These are phyloP conservation scores for Pseudois nayaur DNA, from an alignment of 2,113 vertebrate genomes.

Conservation along the genomic window DNA sequence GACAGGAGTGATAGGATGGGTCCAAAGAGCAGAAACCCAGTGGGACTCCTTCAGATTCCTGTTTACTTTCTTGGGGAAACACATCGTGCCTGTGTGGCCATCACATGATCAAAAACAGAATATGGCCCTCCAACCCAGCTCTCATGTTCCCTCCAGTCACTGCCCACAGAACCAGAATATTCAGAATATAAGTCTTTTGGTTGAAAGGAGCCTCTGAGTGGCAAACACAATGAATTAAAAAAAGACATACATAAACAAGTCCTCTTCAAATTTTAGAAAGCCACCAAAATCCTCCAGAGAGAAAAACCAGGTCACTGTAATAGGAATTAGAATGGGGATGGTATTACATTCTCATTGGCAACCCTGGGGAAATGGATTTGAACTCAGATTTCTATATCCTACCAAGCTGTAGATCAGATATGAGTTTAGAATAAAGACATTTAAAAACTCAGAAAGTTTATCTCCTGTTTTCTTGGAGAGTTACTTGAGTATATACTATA, in stretches of 20 bases:
- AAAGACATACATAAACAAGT: neutral
- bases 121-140: neutral
- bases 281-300: neutral
- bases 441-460: neutral
- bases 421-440: neutral
- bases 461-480: neutral
- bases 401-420: neutral
- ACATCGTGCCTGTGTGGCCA: neutral
- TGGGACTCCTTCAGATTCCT: neutral
- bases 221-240: neutral
- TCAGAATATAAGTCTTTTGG: neutral
- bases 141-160: neutral
- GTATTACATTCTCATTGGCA: neutral
- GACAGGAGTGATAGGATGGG: neutral
- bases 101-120: neutral
- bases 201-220: neutral
- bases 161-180: neutral
- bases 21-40: neutral
- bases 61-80: neutral
- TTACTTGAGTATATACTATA: neutral
- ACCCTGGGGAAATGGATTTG: neutral
- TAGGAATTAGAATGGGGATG: neutral
- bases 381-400: constrained; percentile 1
- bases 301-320: neutral
- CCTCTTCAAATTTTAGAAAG: neutral